Evolutionary conservation across 2,797 vertebrate species (phyloP).

Genomic region (Danio choprae): DNA sequence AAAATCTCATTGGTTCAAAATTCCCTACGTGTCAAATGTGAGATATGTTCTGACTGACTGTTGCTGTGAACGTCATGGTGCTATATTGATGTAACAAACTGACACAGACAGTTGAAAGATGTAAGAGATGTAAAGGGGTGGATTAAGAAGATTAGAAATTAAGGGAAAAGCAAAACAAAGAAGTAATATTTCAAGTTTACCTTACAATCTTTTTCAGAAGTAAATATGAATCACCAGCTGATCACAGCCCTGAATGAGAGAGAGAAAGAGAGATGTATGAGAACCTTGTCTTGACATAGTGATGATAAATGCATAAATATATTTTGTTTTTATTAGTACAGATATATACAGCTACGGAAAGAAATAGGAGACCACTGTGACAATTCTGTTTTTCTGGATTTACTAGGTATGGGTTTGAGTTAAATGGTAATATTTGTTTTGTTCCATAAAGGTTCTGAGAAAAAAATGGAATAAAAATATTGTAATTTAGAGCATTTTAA

Average conservation of each 20-base stretch:
- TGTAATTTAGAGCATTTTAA: too few species aligned
- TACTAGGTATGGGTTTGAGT: too few species aligned
- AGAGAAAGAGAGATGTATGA: slow-evolving; percentile 49
- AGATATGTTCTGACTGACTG: neutral
- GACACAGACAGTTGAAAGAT: neutral
- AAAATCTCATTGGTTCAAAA: neutral
- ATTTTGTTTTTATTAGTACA: neutral
- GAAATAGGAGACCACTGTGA: too few species aligned
- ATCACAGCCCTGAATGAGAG: slow-evolving; percentile 63
- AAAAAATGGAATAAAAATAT: too few species aligned
- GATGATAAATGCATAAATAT: neutral
- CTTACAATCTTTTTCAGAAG: slow-evolving; percentile 52
- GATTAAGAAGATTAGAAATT: neutral
- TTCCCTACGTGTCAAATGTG: neutral
- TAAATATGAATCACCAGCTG: slow-evolving; percentile 49
- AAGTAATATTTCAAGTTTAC: slow-evolving; percentile 63
- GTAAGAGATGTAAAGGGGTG: too few species aligned
- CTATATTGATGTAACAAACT: neutral
- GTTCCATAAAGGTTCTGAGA: too few species aligned
- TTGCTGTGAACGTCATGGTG: neutral
- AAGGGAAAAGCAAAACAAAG: neutral
- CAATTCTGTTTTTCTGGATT: too few species aligned
- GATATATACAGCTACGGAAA: too few species aligned
- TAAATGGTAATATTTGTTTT: too few species aligned
- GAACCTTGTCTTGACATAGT: neutral